These are phyloP conservation scores for Lycaena phlaeas DNA, from an alignment of 2,888 invertebrate species.

Conservation along the genomic window DNA sequence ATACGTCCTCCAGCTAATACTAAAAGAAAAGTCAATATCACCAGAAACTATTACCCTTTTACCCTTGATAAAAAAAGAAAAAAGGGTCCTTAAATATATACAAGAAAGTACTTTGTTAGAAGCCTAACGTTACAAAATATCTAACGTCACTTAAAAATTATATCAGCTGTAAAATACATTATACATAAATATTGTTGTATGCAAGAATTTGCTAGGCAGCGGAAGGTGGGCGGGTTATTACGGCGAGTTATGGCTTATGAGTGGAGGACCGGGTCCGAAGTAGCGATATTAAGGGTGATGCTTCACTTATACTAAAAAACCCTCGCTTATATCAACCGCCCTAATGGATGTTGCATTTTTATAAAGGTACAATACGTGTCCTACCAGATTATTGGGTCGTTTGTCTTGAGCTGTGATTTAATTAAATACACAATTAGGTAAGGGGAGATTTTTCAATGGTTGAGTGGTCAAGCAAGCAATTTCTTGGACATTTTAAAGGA, in stretches of 20 bases:
- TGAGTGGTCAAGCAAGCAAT: too few relatives aligned
- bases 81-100: too few relatives aligned
- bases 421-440: too few relatives aligned
- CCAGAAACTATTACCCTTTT: too few relatives aligned
- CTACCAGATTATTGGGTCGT: constrained; percentile 2
- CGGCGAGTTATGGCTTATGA: constrained; percentile 6
- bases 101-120: too few relatives aligned
- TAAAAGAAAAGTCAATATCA: too few relatives aligned
- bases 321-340: constrained; percentile 7
- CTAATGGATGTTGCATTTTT: constrained; percentile 7
- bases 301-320: constrained; percentile 8
- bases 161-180: constrained; percentile 5
- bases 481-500: too few relatives aligned
- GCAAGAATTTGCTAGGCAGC: background rate
- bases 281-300: constrained; percentile 8
- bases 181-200: constrained; percentile 4
- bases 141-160: constrained; percentile 5
- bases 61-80: too few relatives aligned
- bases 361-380: constrained; percentile 1
- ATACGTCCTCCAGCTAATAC: too few relatives aligned
- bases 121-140: too few relatives aligned
- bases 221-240: constrained; percentile 8
- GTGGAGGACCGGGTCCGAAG: constrained; percentile 4
- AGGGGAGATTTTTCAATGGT: too few relatives aligned
- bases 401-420: background rate